These are phyloP conservation scores for Acronicta aceris DNA, from an alignment of 2,888 invertebrate genomes.

Conservation along the genomic window DNA sequence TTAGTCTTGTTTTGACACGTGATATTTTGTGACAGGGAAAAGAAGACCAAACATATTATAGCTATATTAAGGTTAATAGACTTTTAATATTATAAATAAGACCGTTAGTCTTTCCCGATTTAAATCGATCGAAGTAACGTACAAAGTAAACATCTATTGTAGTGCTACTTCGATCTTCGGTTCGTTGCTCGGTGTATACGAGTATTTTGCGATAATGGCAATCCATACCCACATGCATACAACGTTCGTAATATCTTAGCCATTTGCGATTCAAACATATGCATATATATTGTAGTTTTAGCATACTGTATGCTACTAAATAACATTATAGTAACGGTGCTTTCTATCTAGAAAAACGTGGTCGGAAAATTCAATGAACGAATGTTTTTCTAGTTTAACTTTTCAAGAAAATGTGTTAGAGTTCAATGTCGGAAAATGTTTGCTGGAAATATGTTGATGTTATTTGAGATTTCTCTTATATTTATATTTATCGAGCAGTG, in stretches of 20 bases:
- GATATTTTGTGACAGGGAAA: no score
- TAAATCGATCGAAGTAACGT: neutral
- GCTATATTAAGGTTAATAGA: no score
- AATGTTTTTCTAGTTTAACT: slow-evolving; percentile 9
- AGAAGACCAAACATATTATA: no score
- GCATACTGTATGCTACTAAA: slow-evolving; percentile 32
- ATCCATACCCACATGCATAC: slow-evolving; percentile 11
- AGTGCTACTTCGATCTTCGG: slow-evolving; percentile 29
- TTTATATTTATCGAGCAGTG: neutral
- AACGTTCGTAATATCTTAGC: slow-evolving; percentile 19
- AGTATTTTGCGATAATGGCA: slow-evolving; percentile 32
- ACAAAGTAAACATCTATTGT: slow-evolving; percentile 32
- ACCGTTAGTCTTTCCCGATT: no score
- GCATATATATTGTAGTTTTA: slow-evolving; percentile 43
- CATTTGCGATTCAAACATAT: slow-evolving; percentile 37
- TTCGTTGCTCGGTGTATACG: slow-evolving; percentile 45
- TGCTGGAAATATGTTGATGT: neutral
- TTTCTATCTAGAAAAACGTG: slow-evolving; percentile 43
- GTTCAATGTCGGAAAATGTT: neutral
- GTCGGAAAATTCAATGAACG: slow-evolving; percentile 22
- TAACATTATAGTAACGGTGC: slow-evolving; percentile 21
- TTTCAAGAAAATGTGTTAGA: slow-evolving; percentile 10
- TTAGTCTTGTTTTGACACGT: no score
- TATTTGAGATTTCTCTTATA: neutral
- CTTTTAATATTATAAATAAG: no score